Base-by-base conservation (phyloP, 2,113 vertebrate species). In the Hymenochirus boettgeri region DNA sequence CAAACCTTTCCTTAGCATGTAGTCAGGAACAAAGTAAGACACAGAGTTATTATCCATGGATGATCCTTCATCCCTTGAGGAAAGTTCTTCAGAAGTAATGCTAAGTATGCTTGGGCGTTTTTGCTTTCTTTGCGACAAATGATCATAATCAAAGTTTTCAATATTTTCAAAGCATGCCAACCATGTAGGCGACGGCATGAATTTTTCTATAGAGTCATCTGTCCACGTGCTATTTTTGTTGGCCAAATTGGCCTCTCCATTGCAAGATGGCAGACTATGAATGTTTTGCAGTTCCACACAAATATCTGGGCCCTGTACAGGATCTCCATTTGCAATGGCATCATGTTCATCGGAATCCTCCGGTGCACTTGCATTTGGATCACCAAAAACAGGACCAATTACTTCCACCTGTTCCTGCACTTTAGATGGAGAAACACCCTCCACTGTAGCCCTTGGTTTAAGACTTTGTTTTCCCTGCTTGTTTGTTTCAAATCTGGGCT, bases 21-120 rank as follows among this genome's bases (percentile, higher is more conserved):
- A 72, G 69, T 80, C 80, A 46, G 83, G 78, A 42, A 73, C 80
- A 75, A 80, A 73, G 39, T 73, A 81, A 73, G 81, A 72, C 48
- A 70, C 57, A 0, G 76, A 25, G 22, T 46, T 52, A 69, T 70
- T 79, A 29, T 78, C 80, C 57, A 8, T 29, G 3, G 74, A 78
- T 18, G 75, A 77, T 1, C 63, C 72, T 77, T 84, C 81, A 54
- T 76, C 74, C 71, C 55, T 74, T 70, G 58, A 63, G 9, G 74
- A 81, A 57, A 23, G 6, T 2, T 85, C 81, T 46, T 80, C 80
- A 66, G 80, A 83, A 60, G 79, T 82, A 9, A 79, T 69, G 65
- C 74, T 81, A 17, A 83, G 65, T 6, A 79, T 45, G 46, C 75
- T 82, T 51, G 2, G 73, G 23, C 0, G 24, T 57, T 69, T 69